A percentile compares a stretch with the other conserved stretches of the same genome.
phyloP scores from a whole-genome alignment of 2,113 vertebrate species.

The Ceyx margarethae region DNA sequence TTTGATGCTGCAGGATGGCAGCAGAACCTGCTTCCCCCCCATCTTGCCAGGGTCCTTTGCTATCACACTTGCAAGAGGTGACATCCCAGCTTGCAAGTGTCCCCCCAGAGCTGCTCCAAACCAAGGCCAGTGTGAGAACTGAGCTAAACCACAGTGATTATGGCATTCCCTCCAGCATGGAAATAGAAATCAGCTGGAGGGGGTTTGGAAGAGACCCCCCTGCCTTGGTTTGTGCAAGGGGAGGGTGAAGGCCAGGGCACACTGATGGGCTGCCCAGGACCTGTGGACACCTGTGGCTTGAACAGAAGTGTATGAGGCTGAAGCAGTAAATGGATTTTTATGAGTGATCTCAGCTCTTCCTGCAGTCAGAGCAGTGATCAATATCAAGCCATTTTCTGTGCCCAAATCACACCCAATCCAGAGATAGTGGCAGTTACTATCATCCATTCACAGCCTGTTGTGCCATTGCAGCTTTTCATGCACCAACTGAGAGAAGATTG shows the following conservation, averaged over 20 bases:
- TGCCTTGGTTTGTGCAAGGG: background rate
- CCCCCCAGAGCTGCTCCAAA: background rate
- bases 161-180: background rate
- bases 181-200: accelerated
- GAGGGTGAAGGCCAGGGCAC: background rate
- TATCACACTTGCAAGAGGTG: background rate
- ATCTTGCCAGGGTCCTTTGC: background rate
- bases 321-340: background rate
- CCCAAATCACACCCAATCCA: no score
- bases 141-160: accelerated
- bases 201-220: background rate
- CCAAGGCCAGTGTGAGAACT: background rate
- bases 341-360: background rate
- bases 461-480: background rate
- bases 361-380: background rate
- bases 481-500: background rate
- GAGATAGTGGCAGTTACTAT: no score
- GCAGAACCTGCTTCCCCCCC: background rate
- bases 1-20: background rate
- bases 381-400: no score
- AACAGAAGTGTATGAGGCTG: no score
- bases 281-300: background rate
- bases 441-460: background rate
- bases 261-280: background rate
- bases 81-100: background rate